These are phyloP conservation scores for Myopa tessellatipennis DNA, from an alignment of 2,888 invertebrate species.

Conservation along the genomic window DNA sequence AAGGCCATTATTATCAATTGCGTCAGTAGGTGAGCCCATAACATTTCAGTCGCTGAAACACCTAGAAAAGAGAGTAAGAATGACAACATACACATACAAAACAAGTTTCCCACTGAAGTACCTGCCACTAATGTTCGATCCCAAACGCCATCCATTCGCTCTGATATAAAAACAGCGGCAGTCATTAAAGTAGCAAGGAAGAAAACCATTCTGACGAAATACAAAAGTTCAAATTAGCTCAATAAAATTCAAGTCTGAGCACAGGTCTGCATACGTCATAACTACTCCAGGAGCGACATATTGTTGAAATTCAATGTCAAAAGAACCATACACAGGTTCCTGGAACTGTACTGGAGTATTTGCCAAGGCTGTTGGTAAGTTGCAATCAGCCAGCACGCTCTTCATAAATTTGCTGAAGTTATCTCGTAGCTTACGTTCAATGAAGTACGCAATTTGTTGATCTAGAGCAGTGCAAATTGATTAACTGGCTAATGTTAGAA, in stretches of 20 bases:
- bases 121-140: constrained; percentile 86
- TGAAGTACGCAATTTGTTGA: constrained; percentile 82
- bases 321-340: constrained; percentile 77
- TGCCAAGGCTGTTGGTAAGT: constrained; percentile 71
- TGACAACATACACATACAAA: background rate
- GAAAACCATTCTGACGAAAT: constrained; percentile 77
- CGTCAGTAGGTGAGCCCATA: constrained; percentile 82
- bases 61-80: constrained; percentile 60
- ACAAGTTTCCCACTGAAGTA: background rate
- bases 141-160: constrained; percentile 86
- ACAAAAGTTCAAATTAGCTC: constrained; percentile 45
- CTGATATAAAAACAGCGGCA: constrained; percentile 83
- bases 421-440: constrained; percentile 77
- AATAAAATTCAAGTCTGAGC: background rate
- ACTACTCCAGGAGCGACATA: constrained; percentile 89
- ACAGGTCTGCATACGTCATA: constrained; percentile 75
- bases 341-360: constrained; percentile 76
- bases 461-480: constrained; percentile 71
- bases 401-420: constrained; percentile 77
- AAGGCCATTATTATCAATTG: constrained; percentile 80
- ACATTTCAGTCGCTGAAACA: constrained; percentile 82
- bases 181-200: constrained; percentile 88
- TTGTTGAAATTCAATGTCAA: constrained; percentile 77
- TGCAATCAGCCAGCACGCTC: constrained; percentile 75
- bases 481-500: background rate